A percentile compares a stretch with the other conserved stretches of the same genome.
Evolutionary conservation across 2,888 invertebrate genomes (phyloP).

Genomic region (Pristionchus maxplancki): DNA sequence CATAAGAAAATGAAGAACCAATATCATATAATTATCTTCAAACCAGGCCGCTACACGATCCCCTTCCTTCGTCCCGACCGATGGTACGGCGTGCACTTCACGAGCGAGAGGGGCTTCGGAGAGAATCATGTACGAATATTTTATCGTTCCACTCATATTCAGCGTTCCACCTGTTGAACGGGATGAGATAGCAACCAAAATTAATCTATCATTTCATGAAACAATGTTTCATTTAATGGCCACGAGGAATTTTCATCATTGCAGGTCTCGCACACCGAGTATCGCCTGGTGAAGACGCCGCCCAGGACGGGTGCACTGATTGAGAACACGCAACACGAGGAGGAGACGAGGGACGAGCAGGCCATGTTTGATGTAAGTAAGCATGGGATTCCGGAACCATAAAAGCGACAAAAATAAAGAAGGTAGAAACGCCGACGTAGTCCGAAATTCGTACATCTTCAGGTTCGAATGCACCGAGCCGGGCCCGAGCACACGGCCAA

Average conservation of each 20-base stretch:
- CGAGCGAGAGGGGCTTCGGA: conserved; percentile 56
- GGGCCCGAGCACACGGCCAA: conserved; percentile 60
- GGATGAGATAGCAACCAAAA: not conserved
- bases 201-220: no score
- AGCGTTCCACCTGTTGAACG: no score
- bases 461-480: conserved; percentile 61
- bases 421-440: no score
- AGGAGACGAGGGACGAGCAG: conserved; percentile 9
- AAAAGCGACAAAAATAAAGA: not conserved
- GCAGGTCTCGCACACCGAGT: conserved; percentile 32
- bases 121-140: conserved; percentile 26
- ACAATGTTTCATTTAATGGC: no score
- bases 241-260: no score
- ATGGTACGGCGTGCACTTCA: conserved; percentile 72
- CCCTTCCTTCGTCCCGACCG: conserved; percentile 73
- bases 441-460: not conserved
- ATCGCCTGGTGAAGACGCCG: conserved; percentile 40
- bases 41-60: conserved; percentile 74
- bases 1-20: no score
- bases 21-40: no score
- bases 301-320: not conserved
- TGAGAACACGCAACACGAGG: conserved; percentile 21
- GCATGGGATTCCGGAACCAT: not conserved
- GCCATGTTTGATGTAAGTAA: conserved; percentile 30
- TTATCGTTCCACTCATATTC: no score